Percentiles rank a stretch among this genome's conserved stretches.
phyloP scores from a whole-genome alignment of 2,797 vertebrate species.

The Tympanoctomys barrerae region DNA sequence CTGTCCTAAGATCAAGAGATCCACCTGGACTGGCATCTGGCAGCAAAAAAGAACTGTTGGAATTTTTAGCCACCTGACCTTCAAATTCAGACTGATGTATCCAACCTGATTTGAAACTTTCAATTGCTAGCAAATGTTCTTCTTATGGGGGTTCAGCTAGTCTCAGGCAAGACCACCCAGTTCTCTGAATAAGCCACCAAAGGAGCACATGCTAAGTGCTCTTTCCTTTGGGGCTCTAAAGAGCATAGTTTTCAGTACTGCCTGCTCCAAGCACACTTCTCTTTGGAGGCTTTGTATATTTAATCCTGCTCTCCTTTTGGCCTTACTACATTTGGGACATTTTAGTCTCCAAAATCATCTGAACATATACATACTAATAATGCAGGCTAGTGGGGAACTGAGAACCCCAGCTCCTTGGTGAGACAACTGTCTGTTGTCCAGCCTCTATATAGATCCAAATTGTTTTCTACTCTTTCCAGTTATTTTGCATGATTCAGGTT shows the following conservation, averaged over 20 bases:
- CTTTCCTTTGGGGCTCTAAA: neutral
- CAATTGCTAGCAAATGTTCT: neutral
- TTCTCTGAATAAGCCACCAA: neutral
- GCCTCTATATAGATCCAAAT: neutral
- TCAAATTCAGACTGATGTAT: slow-evolving; percentile 47
- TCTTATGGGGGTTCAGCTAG: neutral
- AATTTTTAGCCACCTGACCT: slow-evolving; percentile 13
- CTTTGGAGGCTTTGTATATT: neutral
- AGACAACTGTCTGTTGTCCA: neutral
- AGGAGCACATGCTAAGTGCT: neutral
- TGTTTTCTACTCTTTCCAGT: neutral
- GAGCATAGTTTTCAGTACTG: neutral
- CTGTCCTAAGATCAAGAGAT: slow-evolving; percentile 27
- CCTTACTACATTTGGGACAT: slow-evolving; percentile 25
- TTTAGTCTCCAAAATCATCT: slow-evolving; percentile 48
- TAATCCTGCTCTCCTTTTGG: neutral
- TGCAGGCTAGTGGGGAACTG: too few species aligned
- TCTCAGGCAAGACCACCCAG: neutral
- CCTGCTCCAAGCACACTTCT: neutral
- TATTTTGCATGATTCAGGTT: slow-evolving; percentile 9
- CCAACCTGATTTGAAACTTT: neutral
- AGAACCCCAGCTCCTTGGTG: slow-evolving; percentile 24
- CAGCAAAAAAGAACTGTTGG: neutral
- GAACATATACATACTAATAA: slow-evolving; percentile 24
- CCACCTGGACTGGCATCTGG: neutral